A percentile compares a stretch with the other conserved stretches of the same genome.
Evolutionary conservation across 1,140 invertebrate species (phyloP).

Genomic region (Hyposmocoma kahamanoa): DNA sequence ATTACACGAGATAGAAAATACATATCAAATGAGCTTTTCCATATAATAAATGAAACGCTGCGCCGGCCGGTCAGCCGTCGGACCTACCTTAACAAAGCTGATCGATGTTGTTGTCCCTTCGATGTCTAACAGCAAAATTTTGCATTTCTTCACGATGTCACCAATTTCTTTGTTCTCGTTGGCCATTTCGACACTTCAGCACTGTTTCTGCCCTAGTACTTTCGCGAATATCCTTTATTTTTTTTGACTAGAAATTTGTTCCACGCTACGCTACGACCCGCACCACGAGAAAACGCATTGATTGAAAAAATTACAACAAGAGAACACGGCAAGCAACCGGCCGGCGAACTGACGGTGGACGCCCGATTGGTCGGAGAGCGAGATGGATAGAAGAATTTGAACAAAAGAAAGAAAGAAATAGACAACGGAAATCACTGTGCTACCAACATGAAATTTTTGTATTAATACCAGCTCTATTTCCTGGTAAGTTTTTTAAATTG

Average conservation of each 20-base stretch:
- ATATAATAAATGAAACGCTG: no score
- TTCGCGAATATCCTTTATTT: conserved; percentile 42
- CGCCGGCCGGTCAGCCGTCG: conserved; percentile 66
- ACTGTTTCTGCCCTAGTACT: conserved; percentile 43
- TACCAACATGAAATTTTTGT: conserved; percentile 35
- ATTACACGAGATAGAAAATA: background rate
- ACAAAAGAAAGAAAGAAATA: conserved; percentile 40
- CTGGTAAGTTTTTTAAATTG: no score
- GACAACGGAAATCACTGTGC: conserved; percentile 52
- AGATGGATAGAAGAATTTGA: conserved; percentile 33
- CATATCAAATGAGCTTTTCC: no score
- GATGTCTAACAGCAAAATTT: conserved; percentile 67
- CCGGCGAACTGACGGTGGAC: conserved; percentile 15
- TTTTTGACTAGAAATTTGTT: conserved; percentile 62
- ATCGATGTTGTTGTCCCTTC: conserved; percentile 72
- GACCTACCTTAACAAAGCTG: conserved; percentile 73
- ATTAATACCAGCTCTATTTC: conserved; percentile 19
- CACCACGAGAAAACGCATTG: conserved; percentile 67
- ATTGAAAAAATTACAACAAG: conserved; percentile 48
- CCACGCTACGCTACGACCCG: conserved; percentile 53
- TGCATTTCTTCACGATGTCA: conserved; percentile 64
- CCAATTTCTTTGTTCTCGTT: conserved; percentile 57
- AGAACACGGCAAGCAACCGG: conserved; percentile 12
- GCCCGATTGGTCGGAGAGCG: conserved; percentile 23
- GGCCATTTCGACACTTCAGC: conserved; percentile 46